Conservation (phyloP, 2,113 vertebrate species). For the Gila orcuttii region DNA sequence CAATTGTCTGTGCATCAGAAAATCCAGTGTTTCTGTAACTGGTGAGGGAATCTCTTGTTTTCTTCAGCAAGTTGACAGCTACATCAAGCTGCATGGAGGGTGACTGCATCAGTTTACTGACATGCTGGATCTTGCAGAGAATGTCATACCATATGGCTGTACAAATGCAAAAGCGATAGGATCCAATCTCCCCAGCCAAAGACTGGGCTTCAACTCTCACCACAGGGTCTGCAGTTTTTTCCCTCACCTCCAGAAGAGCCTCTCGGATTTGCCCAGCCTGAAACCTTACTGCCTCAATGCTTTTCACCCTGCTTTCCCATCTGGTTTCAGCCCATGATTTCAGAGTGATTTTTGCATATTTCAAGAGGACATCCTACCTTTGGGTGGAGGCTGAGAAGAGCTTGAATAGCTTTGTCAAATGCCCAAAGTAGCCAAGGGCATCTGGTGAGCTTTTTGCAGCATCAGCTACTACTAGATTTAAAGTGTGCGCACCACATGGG, state of each 20-base stretch:
- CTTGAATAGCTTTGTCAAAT: conserved; percentile 20
- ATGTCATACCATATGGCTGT: conserved; percentile 56
- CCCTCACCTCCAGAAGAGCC: conserved; percentile 48
- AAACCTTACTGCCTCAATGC: conserved; percentile 43
- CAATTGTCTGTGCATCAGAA: conserved; percentile 44
- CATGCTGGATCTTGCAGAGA: conserved; percentile 29
- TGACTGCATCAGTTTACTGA: conserved; percentile 41
- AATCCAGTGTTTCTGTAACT: conserved; percentile 47
- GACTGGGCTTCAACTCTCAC: conserved; percentile 49
- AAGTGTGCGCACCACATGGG: conserved; percentile 49
- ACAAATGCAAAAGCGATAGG: conserved; percentile 49
- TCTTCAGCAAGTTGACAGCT: conserved; percentile 45
- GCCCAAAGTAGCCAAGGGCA: conserved; percentile 45
- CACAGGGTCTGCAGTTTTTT: conserved; percentile 40
- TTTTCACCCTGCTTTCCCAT: conserved; percentile 54
- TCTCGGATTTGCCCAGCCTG: conserved; percentile 35
- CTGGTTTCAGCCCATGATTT: conserved; percentile 49
- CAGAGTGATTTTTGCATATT: conserved; percentile 36
- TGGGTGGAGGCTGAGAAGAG: conserved; percentile 51
- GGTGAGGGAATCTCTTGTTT: conserved; percentile 20
- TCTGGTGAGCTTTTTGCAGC: conserved; percentile 47
- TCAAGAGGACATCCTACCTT: conserved; percentile 38
- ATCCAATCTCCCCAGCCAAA: conserved; percentile 57
- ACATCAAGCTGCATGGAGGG: conserved; percentile 48
- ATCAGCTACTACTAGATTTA: conserved; percentile 50